These are phyloP conservation scores for Smithornis capensis DNA, from an alignment of 2,113 vertebrate genomes.

Conservation along the genomic window DNA sequence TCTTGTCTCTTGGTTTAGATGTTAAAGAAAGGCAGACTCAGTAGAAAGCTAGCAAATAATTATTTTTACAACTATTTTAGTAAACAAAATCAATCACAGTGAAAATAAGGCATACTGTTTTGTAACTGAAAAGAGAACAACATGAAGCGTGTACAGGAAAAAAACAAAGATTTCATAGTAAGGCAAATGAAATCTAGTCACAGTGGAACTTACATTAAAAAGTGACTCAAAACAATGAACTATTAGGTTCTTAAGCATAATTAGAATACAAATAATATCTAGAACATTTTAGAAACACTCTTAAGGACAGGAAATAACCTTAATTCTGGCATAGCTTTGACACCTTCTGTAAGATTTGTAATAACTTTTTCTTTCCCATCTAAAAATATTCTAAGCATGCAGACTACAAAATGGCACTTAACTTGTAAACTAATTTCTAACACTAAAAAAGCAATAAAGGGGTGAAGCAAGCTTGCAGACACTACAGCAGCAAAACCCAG, in stretches of 20 bases:
- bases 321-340: neutral
- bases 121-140: neutral
- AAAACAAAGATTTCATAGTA: neutral
- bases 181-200: neutral
- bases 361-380: neutral
- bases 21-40: neutral
- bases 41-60: neutral
- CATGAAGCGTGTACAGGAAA: neutral
- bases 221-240: neutral
- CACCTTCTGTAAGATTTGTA: neutral
- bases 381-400: neutral
- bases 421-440: conserved; percentile 8
- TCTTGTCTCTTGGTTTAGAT: neutral
- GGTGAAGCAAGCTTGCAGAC: neutral
- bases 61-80: neutral
- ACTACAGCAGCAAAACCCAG: neutral
- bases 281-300: neutral
- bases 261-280: neutral
- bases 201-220: neutral
- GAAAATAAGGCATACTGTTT: neutral
- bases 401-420: neutral
- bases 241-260: neutral
- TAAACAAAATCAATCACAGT: neutral
- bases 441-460: neutral
- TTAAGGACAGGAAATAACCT: neutral